Base-by-base conservation (phyloP, 2,888 invertebrate genomes). In the Melieria picta region DNA sequence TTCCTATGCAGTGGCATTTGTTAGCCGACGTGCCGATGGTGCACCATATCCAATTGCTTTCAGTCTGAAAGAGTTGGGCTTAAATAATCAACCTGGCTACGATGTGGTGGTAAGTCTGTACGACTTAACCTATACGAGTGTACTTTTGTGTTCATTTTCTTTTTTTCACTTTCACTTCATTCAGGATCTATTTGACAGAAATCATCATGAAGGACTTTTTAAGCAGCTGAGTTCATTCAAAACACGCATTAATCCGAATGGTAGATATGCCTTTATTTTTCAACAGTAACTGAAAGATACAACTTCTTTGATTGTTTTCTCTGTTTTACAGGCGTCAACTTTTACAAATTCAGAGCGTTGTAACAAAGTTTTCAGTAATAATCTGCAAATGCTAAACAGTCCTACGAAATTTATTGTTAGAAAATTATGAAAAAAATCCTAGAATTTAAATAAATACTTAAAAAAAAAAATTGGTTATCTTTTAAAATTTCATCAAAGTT, bases 1-100 rank as follows among this genome's bases (percentile, higher is more conserved):
- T 76, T 90, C 88, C 2, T 88, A 85, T 79, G 89, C 89, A 4
- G 79, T 89, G 11, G 88, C 88, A 47, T 87, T 88, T 76, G 84
- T 87, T 3, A 89, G 87, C 72, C 84, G 84, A 4, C 84, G 88
- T 1, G 74, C 81, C 4, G 88, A 88, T 79, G 88, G 88, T 10
- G 79, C 84, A 13, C 88, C 88, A 2, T 84, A 82, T 71, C 68
- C 80, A 7, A 77, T 86, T 42, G 78, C 76, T 5, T 77, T 83
- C 52, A 78, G 79, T 7, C 75, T 88, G 1, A 78, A 80, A 45
- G 84, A 85, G 55, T 74, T 89, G 11, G 85, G 84, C 4, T 75
- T 89, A n/a, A 79, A 70, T 4, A 83, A 81, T 73, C 57, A 68
- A 9, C 76, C 77, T 11, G 87, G 87, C 11, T 87, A 87, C 69